Percentiles rank a stretch among this genome's conserved stretches.
These are phyloP conservation scores for Gambelia wislizenii DNA, from an alignment of 2,797 vertebrate species.

Conservation along the genomic window DNA sequence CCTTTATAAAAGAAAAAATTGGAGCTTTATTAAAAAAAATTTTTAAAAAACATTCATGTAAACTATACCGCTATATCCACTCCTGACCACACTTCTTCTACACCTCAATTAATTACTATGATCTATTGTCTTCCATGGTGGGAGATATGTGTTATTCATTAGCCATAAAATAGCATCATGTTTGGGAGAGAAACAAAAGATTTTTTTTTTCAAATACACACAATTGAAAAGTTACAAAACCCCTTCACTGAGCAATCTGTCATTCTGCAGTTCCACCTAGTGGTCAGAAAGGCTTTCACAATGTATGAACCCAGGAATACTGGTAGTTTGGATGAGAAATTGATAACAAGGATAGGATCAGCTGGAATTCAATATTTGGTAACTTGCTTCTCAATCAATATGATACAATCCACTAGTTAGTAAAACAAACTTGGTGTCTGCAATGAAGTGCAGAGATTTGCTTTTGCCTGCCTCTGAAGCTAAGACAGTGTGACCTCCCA, in stretches of 20 bases:
- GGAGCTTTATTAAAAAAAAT: slow-evolving; percentile 9
- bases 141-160: slow-evolving; percentile 59
- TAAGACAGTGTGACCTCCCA: too few relatives aligned
- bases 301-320: background rate
- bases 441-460: too few relatives aligned
- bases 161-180: slow-evolving; percentile 42
- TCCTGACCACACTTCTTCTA: slow-evolving; percentile 1
- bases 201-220: background rate
- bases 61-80: slow-evolving; percentile 28
- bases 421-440: too few relatives aligned
- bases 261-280: slow-evolving; percentile 69
- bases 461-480: too few relatives aligned
- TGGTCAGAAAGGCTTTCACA: slow-evolving; percentile 27
- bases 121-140: slow-evolving; percentile 9
- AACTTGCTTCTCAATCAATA: background rate
- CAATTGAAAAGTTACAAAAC: slow-evolving; percentile 42
- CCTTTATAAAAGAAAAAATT: background rate
- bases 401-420: background rate
- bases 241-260: slow-evolving; percentile 31
- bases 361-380: background rate
- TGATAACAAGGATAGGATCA: background rate
- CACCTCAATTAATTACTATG: slow-evolving; percentile 52
- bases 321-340: background rate
- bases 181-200: slow-evolving; percentile 38
- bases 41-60: background rate